Evolutionary conservation across 2,797 vertebrate genomes (phyloP), one percentile per base, ranked within the genome.

Genomic region (Sebastes oblongus): DNA sequence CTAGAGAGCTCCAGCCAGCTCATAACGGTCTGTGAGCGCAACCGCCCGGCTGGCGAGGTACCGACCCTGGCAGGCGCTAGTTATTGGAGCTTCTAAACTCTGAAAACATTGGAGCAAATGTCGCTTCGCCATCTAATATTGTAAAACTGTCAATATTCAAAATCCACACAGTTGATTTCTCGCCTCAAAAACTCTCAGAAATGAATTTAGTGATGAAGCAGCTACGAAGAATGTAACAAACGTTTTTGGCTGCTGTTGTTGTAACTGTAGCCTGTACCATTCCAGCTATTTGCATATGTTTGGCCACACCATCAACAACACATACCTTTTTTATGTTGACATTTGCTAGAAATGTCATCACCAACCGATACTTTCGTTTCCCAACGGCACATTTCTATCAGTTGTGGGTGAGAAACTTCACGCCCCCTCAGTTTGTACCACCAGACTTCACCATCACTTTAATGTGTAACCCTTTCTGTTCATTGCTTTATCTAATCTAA

Each of bases 291-390:
- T 46, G 42, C 14, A 46, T 32, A 39, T 22, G 29, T 78, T 65
- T 55, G 54, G 32, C 39, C 32, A 69, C 46, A 71, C 6, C 58
- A 42, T 42, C 36, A 14, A 39, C 50, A 50, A 20, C 36, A 66
- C 60, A 54, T 42, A 61, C 14, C 50, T 75, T 60, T 75, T 59
- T 8, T 54, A 22, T 46, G 72, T 58, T 81, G 24, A 64, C 50
- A 52, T 85, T 78, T 59, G n/a, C 18, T 42, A 64, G 9, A 62
- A 78, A 30, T 20, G 1, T 29, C 66, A 71, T 29, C 3, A 60
- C 4, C 55, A 25, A 11, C 36, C 59, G 34, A 36, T 54, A 64
- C 32, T 71, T 78, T 46, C 5, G 52, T 60, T 62, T 65, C n/a
- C 24, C 30, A 27, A 30, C 20, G 7, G 22, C 32, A 55, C 1